Evolutionary conservation across 2,113 vertebrate species (phyloP), one percentile per base, ranked within the genome.

Genomic region (Clarias batrachus): DNA sequence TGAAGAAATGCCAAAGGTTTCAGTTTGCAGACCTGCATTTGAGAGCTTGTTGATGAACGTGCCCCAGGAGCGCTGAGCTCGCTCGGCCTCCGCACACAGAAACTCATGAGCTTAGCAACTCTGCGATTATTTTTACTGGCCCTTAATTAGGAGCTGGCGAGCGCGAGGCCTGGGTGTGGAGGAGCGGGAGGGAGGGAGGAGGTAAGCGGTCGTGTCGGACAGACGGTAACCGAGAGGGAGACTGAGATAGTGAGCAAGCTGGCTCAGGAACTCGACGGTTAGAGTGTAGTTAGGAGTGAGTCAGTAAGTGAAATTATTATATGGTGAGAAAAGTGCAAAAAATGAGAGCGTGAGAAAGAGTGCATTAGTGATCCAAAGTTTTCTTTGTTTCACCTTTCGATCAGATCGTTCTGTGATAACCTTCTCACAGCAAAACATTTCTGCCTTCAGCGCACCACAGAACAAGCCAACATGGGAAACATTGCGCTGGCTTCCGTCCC

Each of bases 1-100:
- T 80, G 85, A 89, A 90, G 80, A 89, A 80, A 83, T 59, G n/a
- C 52, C 89, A 85, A 89, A 84, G 92, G 90, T 91, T 94, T 93
- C 88, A 89, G 89, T 92, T 94, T 92, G 91, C 82, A 92, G 93
- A 93, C 92, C 93, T 92, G 93, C 88, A 93, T 94, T 91, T 82
- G 84, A 81, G 83, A 88, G 62, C 62, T 77, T 60, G 88, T 89
- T 92, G 91, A 90, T 90, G 90, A 90, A 91, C 30, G 54, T 86
- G 88, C 88, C 91, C 70, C 16, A 88, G 89, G 92, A 87, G 77
- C 91, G 87, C 73, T 14, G 56, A 89, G 77, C 78, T 73, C 57
- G 76, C 88, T 86, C 80, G 60, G 68, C 84, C 85, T 63, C 65
- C 9, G 80, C 33, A 83, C 87, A 88, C 74, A 84, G 68, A 90